Percentiles rank a stretch among this genome's conserved stretches.
Conservation (phyloP, 2,113 vertebrate species). For the Nothoprocta perdicaria region DNA sequence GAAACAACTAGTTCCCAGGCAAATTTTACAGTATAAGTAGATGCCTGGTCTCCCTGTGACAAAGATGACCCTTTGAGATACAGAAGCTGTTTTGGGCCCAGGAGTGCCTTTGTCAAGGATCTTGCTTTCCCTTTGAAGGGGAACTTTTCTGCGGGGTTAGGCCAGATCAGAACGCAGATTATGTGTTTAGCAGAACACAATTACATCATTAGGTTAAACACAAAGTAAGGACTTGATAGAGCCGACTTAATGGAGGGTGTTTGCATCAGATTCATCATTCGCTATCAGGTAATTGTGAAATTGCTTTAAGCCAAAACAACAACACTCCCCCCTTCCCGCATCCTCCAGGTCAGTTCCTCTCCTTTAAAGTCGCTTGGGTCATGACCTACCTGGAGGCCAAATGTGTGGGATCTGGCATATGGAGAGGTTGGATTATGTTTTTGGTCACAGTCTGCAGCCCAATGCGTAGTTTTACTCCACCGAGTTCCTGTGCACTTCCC, state of each 20-base stretch:
- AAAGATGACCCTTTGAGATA: conserved; percentile 62
- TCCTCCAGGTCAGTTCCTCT: conserved; percentile 64
- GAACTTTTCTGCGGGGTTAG: conserved; percentile 60
- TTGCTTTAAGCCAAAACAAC: conserved; percentile 70
- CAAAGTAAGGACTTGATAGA: conserved; percentile 59
- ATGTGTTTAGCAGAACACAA: conserved; percentile 63
- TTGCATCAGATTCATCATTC: conserved; percentile 69
- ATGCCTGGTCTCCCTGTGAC: conserved; percentile 27
- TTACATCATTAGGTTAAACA: conserved; percentile 70
- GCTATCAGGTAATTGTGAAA: conserved; percentile 73
- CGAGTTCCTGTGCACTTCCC: neutral
- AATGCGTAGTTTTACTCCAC: neutral
- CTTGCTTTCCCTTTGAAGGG: conserved; percentile 66
- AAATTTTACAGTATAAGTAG: neutral
- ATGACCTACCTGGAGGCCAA: conserved; percentile 69
- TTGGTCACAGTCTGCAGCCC: conserved; percentile 34
- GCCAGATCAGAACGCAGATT: conserved; percentile 69
- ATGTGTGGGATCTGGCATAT: conserved; percentile 57
- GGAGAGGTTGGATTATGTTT: conserved; percentile 66
- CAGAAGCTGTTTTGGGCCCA: conserved; percentile 24
- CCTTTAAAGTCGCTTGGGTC: conserved; percentile 69
- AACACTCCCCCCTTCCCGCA: conserved; percentile 55
- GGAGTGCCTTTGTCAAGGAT: conserved; percentile 50
- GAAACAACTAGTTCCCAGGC: conserved; percentile 28
- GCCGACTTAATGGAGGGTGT: conserved; percentile 60